Evolutionary conservation across 2,888 invertebrate species (phyloP), one percentile per base, ranked within the genome.

Genomic region (Abscondita cerata): DNA sequence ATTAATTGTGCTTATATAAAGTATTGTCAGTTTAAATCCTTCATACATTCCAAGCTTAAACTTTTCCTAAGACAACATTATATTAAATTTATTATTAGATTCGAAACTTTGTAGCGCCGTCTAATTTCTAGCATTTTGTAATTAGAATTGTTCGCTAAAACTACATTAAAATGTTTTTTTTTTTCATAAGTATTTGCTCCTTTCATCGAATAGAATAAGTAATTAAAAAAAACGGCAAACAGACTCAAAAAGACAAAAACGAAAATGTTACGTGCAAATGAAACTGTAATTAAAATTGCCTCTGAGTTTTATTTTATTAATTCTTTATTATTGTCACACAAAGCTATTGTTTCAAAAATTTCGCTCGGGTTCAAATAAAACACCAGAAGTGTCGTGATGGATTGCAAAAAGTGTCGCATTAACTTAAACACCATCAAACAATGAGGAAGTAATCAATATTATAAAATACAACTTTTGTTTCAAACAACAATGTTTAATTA

Each of bases 341-440:
- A 62, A 44, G 47, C 52, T 36, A 60, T 61, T 61, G 61, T 61
- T 61, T 52, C 44, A 55, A 60, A 60, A 59, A 54, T 48, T 59
- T 47, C 50, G 16, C 13, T 20, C 47, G 44, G 48, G 50, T 59
- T 44, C 50, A 15, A 54, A 59, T 53, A 40, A 50, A 59, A 59
- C 50, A 54, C 53, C 53, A 40, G 40, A 47, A 59, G 33, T 20
- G 34, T 31, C 20, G 31, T 59, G 59, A 59, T 54, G 31, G 54
- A 59, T 59, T 59, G 54, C 34, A 34, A 19, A 52, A 41, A 25
- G 44, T 41, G 51, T 50, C 50, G 36, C 33, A 12, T 40, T 44
- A 52, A 58, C 25, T 38, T 12, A 19, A 25, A 25, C 6, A 25
- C 15, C 11, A 52, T 33, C 15, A 11, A n/a, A 13, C 5, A 44